These are phyloP conservation scores for Notarius lentiginosus DNA, from an alignment of 2,113 vertebrate species.

Conservation along the genomic window DNA sequence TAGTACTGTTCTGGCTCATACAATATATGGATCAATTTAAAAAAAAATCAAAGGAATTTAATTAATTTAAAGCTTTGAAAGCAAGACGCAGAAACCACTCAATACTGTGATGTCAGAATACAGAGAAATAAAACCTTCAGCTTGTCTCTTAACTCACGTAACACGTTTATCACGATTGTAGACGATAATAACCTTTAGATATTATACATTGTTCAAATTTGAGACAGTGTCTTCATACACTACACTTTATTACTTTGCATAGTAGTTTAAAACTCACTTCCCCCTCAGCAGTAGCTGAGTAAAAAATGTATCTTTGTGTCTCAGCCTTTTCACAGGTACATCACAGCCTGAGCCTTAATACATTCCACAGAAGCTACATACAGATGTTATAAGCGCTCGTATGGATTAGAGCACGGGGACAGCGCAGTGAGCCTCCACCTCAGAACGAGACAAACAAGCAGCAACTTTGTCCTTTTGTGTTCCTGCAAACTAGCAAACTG, in stretches of 20 bases:
- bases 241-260: not conserved
- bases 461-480: slow-evolving; percentile 43
- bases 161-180: not conserved
- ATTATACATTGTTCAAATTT: not conserved
- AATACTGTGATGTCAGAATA: not conserved
- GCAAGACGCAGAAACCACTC: not conserved
- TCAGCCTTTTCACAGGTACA: not conserved
- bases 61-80: not conserved
- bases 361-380: not conserved
- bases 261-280: not conserved
- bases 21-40: not conserved
- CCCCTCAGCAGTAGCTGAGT: not conserved
- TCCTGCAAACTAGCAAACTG: slow-evolving; percentile 41
- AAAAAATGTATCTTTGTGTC: not conserved
- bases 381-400: not conserved
- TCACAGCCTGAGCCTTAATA: not conserved
- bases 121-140: not conserved
- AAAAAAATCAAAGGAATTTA: not conserved
- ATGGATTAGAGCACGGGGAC: slow-evolving; percentile 11
- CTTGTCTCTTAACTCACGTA: not conserved
- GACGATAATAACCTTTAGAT: not conserved
- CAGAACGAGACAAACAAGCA: slow-evolving; percentile 32
- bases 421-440: slow-evolving; percentile 24
- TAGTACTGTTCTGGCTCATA: not conserved
- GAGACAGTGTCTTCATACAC: not conserved